Percentiles rank a stretch among this genome's conserved stretches.
These are phyloP conservation scores for Potamarius usumacintae DNA, from an alignment of 2,113 vertebrate species.

Conservation along the genomic window DNA sequence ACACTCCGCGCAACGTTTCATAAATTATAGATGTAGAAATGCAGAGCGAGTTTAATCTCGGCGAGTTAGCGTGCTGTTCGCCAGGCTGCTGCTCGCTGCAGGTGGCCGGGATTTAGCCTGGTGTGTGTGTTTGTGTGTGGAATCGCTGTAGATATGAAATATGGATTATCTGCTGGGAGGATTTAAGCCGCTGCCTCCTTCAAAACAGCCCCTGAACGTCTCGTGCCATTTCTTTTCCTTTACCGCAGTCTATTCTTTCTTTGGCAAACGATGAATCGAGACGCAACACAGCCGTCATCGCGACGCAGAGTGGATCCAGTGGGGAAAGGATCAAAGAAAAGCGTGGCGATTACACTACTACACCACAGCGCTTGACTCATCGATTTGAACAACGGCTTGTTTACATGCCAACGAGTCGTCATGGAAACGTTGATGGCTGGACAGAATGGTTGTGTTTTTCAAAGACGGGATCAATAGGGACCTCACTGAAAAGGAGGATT, in stretches of 20 bases:
- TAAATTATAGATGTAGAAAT: not conserved
- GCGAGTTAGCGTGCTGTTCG: constrained; percentile 59
- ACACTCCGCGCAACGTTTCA: not conserved
- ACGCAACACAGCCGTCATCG: not conserved
- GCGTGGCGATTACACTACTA: no score
- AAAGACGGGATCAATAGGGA: not conserved
- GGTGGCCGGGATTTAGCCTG: constrained; percentile 45
- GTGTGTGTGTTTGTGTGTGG: constrained; percentile 32
- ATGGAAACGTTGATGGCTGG: no score
- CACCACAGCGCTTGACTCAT: no score
- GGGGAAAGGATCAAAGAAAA: no score
- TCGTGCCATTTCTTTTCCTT: not conserved
- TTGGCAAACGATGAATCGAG: not conserved
- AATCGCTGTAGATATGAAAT: constrained; percentile 65
- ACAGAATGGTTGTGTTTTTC: no score
- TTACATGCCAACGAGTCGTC: no score
- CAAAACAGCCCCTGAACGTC: not conserved
- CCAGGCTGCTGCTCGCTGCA: constrained; percentile 58
- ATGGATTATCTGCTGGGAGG: constrained; percentile 68
- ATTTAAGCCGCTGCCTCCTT: not conserved
- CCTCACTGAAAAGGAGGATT: not conserved
- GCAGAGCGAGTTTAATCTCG: constrained; percentile 2
- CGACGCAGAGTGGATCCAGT: not conserved
- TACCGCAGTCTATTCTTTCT: not conserved
- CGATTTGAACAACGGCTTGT: no score